Conservation (phyloP, 2,888 invertebrate species). For the Thelaira solivaga region DNA sequence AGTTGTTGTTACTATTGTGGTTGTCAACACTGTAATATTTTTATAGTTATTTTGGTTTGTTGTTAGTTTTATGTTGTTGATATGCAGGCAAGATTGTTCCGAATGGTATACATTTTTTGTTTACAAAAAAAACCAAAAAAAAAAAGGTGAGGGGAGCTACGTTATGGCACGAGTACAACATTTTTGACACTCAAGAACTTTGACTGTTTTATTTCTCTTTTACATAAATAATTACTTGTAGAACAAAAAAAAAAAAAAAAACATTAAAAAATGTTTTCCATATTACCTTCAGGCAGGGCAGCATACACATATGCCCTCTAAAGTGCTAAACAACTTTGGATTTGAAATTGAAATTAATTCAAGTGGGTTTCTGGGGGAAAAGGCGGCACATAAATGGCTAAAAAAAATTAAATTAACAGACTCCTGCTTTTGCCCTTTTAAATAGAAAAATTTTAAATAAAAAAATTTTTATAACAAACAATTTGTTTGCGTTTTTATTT, state of each 20-base stretch:
- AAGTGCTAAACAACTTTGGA: no score
- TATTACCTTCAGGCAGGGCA: no score
- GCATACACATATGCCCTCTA: no score
- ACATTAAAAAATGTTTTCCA: no score
- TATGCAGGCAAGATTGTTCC: no score
- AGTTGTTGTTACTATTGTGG: conserved; percentile 11
- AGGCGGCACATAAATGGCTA: not conserved
- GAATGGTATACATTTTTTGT: not conserved
- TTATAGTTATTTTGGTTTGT: conserved; percentile 9
- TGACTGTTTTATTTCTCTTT: not conserved
- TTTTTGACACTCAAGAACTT: conserved; percentile 31
- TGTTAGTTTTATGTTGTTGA: not conserved
- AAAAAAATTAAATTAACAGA: no score
- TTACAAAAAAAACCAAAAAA: no score
- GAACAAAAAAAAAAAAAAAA: no score
- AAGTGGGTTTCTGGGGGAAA: not conserved
- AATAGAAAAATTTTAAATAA: no score
- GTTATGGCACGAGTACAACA: conserved; percentile 21
- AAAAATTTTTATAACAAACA: not conserved
- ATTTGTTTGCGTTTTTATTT: no score
- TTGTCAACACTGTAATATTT: conserved; percentile 47
- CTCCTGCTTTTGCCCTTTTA: no score
- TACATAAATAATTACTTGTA: not conserved
- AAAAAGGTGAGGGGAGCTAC: no score
- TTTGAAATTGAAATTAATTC: not conserved